Evolutionary conservation across 2,888 invertebrate species (phyloP), one percentile per base, ranked within the genome.

Genomic region (Alitta virens): DNA sequence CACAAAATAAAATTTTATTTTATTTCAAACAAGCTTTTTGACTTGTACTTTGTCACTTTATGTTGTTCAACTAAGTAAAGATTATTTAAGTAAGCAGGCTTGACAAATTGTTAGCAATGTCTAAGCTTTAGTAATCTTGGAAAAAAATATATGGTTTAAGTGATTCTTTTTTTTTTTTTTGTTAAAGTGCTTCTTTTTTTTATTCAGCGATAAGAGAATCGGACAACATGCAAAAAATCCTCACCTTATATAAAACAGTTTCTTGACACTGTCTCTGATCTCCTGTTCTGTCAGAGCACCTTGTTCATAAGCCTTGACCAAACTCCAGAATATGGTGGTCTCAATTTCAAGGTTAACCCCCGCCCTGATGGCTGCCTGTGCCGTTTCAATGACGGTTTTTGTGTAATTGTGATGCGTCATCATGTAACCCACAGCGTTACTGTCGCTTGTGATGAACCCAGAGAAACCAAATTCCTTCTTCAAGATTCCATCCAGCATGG

Each of bases 391-490:
- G n/a, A 25, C 26, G 25, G 58, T 59, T 18, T 61, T 38, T 2
- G 60, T 53, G 56, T 66, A 70, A 21, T 71, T 54, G 62, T 74
- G 73, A 2, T 38, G 12, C 1, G 40, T 56, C 50, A 62, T 27
- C 18, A 73, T 71, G 49, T 46, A 27, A 1, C 73, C 72, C 5
- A 78, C 71, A 16, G 78, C 79, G 16, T 70, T 73, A 58, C 74
- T 72, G 51, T 79, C 79, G 63, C 77, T 77, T 50, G 77, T 71
- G 1, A 78, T 72, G 55, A 75, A 79, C 12, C 79, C 79, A 18
- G 64, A 70, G 65, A 78, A 79, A 18, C 72, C 73, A 76, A 77
- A 78, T 49, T 74, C 74, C 9, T 62, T 63, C 3, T 78, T 65
- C 5, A 77, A 62, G 27, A 77, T 64, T 50, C 69, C 69, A 1